Evolutionary conservation across 2,888 invertebrate genomes (phyloP).

Genomic region (Torymus texanus): DNA sequence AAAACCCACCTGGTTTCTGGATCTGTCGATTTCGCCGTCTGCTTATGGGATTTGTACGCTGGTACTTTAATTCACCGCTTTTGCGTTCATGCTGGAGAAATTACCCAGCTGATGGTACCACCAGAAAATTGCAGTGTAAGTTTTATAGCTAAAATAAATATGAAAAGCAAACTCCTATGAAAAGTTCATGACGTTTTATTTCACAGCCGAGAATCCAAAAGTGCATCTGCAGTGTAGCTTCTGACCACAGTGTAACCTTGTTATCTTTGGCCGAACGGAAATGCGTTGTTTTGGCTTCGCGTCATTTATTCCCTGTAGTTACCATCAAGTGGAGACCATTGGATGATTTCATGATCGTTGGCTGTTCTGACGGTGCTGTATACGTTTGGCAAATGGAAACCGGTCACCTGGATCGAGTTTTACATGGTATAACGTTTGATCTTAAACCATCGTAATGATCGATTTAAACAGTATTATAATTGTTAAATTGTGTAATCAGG

Average conservation of each 20-base stretch:
- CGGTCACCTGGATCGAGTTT: slow-evolving; percentile 95
- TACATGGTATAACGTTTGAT: slow-evolving; percentile 81
- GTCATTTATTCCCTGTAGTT: slow-evolving; percentile 96
- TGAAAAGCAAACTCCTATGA: neutral
- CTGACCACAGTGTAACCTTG: slow-evolving; percentile 97
- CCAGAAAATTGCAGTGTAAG: slow-evolving; percentile 92
- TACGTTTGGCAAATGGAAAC: slow-evolving; percentile 99
- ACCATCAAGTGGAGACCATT: slow-evolving; percentile 97
- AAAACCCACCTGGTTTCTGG: slow-evolving; percentile 94
- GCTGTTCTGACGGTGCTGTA: slow-evolving; percentile 97
- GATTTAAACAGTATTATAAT: neutral
- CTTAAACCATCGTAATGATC: neutral
- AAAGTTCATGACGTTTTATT: neutral
- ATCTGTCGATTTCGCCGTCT: slow-evolving; percentile 98
- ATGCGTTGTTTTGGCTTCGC: slow-evolving; percentile 93
- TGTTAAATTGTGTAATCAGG: slow-evolving; percentile 75
- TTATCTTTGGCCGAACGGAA: slow-evolving; percentile 94
- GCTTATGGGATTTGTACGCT: slow-evolving; percentile 95
- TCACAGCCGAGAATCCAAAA: slow-evolving; percentile 91
- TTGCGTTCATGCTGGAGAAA: slow-evolving; percentile 98
- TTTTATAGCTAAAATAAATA: slow-evolving; percentile 57
- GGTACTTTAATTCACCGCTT: slow-evolving; percentile 94
- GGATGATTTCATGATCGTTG: slow-evolving; percentile 98
- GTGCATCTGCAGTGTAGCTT: slow-evolving; percentile 96
- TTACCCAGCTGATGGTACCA: slow-evolving; percentile 94